Percentiles rank a stretch among this genome's conserved stretches.
Conservation (phyloP, 2,797 vertebrate species). For the Sebastes diaconus region DNA sequence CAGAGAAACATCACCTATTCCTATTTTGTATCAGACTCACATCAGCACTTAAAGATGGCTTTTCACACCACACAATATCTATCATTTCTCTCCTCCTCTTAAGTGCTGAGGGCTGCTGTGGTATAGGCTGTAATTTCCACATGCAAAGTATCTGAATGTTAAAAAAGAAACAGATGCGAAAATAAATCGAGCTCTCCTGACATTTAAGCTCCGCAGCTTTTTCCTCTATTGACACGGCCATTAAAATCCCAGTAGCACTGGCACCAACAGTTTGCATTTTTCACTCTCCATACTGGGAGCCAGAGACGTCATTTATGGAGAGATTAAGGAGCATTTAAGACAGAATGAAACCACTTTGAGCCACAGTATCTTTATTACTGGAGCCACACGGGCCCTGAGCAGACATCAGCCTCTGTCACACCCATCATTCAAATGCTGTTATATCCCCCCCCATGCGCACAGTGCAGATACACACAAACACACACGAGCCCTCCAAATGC, state of each 20-base stretch:
- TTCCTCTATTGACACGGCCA: slow-evolving; percentile 22
- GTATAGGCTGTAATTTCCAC: slow-evolving; percentile 23
- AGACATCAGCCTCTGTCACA: slow-evolving; percentile 72
- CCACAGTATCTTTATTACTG: slow-evolving; percentile 65
- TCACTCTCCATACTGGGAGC: slow-evolving; percentile 56
- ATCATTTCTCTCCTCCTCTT: slow-evolving; percentile 17
- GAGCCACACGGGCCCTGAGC: slow-evolving; percentile 65
- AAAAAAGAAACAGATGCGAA: not conserved
- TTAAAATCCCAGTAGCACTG: slow-evolving; percentile 47
- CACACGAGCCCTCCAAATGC: slow-evolving; percentile 6
- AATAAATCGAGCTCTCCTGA: slow-evolving; percentile 16
- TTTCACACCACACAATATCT: slow-evolving; percentile 17
- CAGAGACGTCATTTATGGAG: slow-evolving; percentile 55
- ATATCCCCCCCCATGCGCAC: slow-evolving; percentile 42
- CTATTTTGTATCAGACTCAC: slow-evolving; percentile 15
- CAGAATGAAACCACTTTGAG: slow-evolving; percentile 64
- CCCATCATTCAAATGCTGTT: slow-evolving; percentile 70
- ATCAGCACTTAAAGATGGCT: slow-evolving; percentile 27
- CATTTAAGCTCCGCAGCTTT: slow-evolving; percentile 24
- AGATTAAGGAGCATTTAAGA: slow-evolving; percentile 75
- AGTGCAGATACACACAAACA: slow-evolving; percentile 14
- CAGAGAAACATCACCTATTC: slow-evolving; percentile 17
- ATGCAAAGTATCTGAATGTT: slow-evolving; percentile 22
- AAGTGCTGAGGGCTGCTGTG: slow-evolving; percentile 20
- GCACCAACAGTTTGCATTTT: slow-evolving; percentile 50